These are phyloP conservation scores for Cephalotes varians DNA, from an alignment of 2,888 invertebrate species.

Conservation along the genomic window DNA sequence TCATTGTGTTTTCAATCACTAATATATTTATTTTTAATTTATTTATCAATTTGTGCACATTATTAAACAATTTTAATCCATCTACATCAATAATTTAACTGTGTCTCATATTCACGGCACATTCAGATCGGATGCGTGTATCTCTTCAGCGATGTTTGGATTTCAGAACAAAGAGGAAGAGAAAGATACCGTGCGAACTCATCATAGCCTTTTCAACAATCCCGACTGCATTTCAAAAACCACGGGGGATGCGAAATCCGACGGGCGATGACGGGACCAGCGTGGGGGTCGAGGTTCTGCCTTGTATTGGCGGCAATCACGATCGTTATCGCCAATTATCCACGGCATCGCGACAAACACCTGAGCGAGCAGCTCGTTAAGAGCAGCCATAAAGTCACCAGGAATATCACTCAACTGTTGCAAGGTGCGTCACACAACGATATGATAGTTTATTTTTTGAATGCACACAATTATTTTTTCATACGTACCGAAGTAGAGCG, in stretches of 20 bases:
- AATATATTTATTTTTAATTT: neutral
- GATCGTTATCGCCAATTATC: slow-evolving; percentile 83
- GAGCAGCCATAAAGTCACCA: slow-evolving; percentile 70
- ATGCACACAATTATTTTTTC: neutral
- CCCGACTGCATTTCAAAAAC: slow-evolving; percentile 60
- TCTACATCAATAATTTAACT: slow-evolving; percentile 13
- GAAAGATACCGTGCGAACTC: neutral
- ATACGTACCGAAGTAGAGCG: neutral
- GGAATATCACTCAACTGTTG: slow-evolving; percentile 72
- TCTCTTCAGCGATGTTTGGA: slow-evolving; percentile 42
- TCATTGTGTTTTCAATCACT: neutral
- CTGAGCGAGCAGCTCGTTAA: slow-evolving; percentile 71
- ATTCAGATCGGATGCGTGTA: neutral
- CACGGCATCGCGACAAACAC: slow-evolving; percentile 78
- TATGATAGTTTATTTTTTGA: too few relatives aligned
- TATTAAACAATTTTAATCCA: neutral
- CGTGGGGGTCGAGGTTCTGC: slow-evolving; percentile 83
- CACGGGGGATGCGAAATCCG: slow-evolving; percentile 83
- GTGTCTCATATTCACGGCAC: neutral
- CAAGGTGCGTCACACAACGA: slow-evolving; percentile 69
- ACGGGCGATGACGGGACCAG: slow-evolving; percentile 81
- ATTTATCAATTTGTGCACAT: neutral
- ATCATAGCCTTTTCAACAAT: slow-evolving; percentile 46
- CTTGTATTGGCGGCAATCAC: slow-evolving; percentile 81
- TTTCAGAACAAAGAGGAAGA: slow-evolving; percentile 52